Evolutionary conservation across 2,888 invertebrate species (phyloP).

Genomic region (Platycnemis pennipes): DNA sequence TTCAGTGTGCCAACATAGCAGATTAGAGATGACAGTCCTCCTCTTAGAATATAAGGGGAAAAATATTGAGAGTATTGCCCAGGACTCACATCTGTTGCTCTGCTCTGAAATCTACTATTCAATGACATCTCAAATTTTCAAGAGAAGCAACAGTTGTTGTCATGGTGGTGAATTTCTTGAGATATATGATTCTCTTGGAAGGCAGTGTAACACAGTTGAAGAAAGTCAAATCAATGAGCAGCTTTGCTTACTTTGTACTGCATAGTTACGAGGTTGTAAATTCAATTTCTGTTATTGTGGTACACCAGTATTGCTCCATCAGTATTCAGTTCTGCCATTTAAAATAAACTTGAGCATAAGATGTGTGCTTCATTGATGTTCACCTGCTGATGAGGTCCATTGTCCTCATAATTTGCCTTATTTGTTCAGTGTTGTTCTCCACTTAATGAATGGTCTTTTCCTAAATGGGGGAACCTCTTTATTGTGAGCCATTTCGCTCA

Average conservation of each 20-base stretch:
- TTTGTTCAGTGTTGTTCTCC: background rate
- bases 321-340: background rate
- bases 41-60: background rate
- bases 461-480: background rate
- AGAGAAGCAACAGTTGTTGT: background rate
- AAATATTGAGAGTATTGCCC: background rate
- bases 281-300: background rate
- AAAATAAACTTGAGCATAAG: background rate
- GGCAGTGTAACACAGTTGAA: background rate
- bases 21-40: background rate
- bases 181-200: background rate
- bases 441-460: background rate
- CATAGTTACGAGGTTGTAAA: background rate
- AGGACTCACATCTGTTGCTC: background rate
- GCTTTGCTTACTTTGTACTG: background rate
- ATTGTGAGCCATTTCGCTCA: background rate
- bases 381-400: background rate
- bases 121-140: background rate
- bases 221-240: background rate
- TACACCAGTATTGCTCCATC: background rate
- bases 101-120: background rate
- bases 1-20: slow-evolving; percentile 8
- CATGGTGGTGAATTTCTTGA: background rate
- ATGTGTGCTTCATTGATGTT: background rate
- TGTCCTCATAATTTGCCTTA: background rate